phyloP scores from a whole-genome alignment of 1,140 invertebrate species.

The Trachymyrmex cornetzi region DNA sequence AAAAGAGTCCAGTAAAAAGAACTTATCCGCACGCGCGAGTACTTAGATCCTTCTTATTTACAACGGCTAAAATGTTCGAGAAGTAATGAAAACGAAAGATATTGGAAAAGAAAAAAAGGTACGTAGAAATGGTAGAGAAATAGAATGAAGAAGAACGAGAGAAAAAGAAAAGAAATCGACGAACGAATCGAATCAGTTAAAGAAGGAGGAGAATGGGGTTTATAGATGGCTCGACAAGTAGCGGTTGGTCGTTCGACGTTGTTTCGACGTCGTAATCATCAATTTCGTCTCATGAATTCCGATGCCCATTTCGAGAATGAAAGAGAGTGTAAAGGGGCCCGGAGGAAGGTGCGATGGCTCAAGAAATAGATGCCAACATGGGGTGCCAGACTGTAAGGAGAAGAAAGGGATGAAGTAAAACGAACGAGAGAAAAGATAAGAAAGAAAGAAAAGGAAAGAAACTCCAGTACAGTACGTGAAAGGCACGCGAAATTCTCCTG shows the following conservation, averaged over 20 bases:
- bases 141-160: background rate
- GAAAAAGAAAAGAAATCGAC: background rate
- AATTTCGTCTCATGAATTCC: slow-evolving; percentile 76
- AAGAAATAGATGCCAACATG: slow-evolving; percentile 46
- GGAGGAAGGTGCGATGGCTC: slow-evolving; percentile 3
- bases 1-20: background rate
- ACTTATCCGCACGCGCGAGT: slow-evolving; percentile 2
- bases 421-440: background rate
- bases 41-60: slow-evolving; percentile 34
- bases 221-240: slow-evolving; percentile 32
- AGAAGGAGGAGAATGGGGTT: background rate
- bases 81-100: background rate
- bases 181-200: slow-evolving; percentile 2
- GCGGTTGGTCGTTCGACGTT: slow-evolving; percentile 15
- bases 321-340: background rate
- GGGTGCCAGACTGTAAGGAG: background rate
- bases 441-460: background rate
- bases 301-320: slow-evolving; percentile 36
- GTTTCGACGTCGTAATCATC: slow-evolving; percentile 56
- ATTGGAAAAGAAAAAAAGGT: background rate
- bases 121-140: background rate
- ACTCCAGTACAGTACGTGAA: slow-evolving; percentile 23
- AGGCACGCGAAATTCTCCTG: slow-evolving; percentile 54
- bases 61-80: slow-evolving; percentile 16
- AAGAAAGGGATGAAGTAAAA: background rate